Percentiles rank a stretch among this genome's conserved stretches.
Conservation (phyloP, 2,888 invertebrate species). For the Myopa testacea region DNA sequence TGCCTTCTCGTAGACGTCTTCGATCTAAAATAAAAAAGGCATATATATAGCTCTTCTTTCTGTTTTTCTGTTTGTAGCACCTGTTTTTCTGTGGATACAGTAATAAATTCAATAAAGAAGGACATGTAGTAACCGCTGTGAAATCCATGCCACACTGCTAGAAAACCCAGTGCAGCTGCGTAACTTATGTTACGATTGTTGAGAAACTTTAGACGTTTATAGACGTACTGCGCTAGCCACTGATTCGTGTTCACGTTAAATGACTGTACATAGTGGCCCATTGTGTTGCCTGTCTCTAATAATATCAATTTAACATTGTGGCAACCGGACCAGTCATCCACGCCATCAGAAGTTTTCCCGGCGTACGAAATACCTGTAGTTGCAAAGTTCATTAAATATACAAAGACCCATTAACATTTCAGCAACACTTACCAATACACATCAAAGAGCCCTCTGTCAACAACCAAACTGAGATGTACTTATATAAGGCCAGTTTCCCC, state of each 20-base stretch:
- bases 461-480: slow-evolving; percentile 95
- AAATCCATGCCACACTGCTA: slow-evolving; percentile 97
- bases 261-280: slow-evolving; percentile 88
- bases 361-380: slow-evolving; percentile 79
- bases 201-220: slow-evolving; percentile 91
- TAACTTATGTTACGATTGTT: slow-evolving; percentile 88
- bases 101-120: slow-evolving; percentile 91
- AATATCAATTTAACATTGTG: slow-evolving; percentile 86
- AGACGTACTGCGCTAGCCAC: slow-evolving; percentile 94
- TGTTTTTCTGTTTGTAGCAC: slow-evolving; percentile 66
- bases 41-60: neutral
- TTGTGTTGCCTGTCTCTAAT: slow-evolving; percentile 86
- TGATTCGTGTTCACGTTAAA: slow-evolving; percentile 97
- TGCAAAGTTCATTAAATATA: neutral
- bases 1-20: slow-evolving; percentile 53
- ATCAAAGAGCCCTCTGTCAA: slow-evolving; percentile 84
- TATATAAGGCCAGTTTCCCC: slow-evolving; percentile 88
- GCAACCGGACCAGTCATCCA: slow-evolving; percentile 90
- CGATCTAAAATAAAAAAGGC: slow-evolving; percentile 51
- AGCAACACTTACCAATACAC: slow-evolving; percentile 69
- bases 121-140: slow-evolving; percentile 94
- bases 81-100: slow-evolving; percentile 87
- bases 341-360: slow-evolving; percentile 74
- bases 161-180: slow-evolving; percentile 82
- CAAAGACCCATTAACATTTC: neutral